These are phyloP conservation scores for Clytia hemisphaerica DNA, from an alignment of 30 jellyfish, hydroid and myxozoan species.

Conservation along the genomic window DNA sequence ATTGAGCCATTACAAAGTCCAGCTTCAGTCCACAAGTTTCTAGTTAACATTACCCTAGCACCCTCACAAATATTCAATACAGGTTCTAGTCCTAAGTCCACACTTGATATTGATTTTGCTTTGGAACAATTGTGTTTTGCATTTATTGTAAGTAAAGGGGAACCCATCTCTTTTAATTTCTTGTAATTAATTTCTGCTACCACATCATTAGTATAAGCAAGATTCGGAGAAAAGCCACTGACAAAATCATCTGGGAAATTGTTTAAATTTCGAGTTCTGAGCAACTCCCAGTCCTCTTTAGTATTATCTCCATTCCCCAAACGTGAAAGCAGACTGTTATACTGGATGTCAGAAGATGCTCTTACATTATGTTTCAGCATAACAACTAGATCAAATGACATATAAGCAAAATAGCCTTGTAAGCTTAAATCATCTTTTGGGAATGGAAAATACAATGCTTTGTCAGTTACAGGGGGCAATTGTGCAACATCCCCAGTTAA, in stretches of 20 bases:
- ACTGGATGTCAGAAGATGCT: not conserved
- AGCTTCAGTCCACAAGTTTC: no score
- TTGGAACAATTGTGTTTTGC: not conserved
- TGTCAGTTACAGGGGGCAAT: slow-evolving; percentile 9
- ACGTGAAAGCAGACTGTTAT: not conserved
- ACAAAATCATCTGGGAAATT: no score
- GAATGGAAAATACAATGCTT: not conserved
- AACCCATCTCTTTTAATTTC: not conserved
- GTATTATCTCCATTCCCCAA: not conserved
- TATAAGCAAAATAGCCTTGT: slow-evolving; percentile 1
- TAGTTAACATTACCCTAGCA: no score
- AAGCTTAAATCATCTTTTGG: slow-evolving; percentile 5
- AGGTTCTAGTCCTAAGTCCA: no score
- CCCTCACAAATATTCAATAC: no score
- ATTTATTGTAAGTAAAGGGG: not conserved
- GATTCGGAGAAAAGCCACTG: no score
- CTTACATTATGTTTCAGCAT: not conserved
- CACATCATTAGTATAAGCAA: not conserved
- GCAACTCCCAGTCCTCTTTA: no score
- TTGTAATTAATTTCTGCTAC: not conserved
- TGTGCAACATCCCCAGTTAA: slow-evolving; percentile 18
- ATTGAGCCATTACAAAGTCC: no score
- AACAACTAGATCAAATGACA: not conserved
- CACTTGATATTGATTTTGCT: not conserved
- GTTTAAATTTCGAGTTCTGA: no score